Conservation (phyloP, 2,888 invertebrate genomes). For the Drosophila prostipennis region DNA sequence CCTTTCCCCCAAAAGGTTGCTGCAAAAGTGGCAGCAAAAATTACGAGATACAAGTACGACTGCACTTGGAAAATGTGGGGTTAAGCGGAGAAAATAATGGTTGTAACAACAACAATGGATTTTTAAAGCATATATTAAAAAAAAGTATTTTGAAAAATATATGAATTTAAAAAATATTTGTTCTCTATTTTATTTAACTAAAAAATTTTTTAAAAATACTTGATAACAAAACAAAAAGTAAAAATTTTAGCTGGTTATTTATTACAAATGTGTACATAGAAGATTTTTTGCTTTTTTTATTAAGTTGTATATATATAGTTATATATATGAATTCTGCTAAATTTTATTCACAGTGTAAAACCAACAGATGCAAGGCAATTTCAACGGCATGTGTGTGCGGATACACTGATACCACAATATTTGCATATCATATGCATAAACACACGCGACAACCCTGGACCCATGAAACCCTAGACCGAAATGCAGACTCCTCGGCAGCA, state of each 20-base stretch:
- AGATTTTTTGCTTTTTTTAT: too few relatives aligned
- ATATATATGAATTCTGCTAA: not conserved
- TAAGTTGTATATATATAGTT: too few relatives aligned
- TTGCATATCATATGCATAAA: constrained; percentile 80
- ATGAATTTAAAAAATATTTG: too few relatives aligned
- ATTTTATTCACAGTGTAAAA: constrained; percentile 1
- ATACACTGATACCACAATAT: constrained; percentile 73
- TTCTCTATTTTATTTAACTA: too few relatives aligned
- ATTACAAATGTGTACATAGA: too few relatives aligned
- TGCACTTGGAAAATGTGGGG: not conserved
- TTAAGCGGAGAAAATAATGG: too few relatives aligned
- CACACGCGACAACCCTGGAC: constrained; percentile 62
- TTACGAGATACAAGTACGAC: constrained; percentile 65
- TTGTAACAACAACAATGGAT: too few relatives aligned
- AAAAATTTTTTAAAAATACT: too few relatives aligned
- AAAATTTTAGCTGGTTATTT: too few relatives aligned
- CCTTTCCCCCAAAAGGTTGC: constrained; percentile 38
- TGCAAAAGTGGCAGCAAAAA: constrained; percentile 68
- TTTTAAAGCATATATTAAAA: too few relatives aligned
- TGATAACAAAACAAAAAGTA: too few relatives aligned
- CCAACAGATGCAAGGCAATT: constrained; percentile 59
- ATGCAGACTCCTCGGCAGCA: constrained; percentile 42
- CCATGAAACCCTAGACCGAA: constrained; percentile 32
- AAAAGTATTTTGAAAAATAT: too few relatives aligned
- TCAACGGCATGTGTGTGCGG: constrained; percentile 14